phyloP scores from a whole-genome alignment of 1,140 invertebrate species.

The Heliconius hewitsoni region DNA sequence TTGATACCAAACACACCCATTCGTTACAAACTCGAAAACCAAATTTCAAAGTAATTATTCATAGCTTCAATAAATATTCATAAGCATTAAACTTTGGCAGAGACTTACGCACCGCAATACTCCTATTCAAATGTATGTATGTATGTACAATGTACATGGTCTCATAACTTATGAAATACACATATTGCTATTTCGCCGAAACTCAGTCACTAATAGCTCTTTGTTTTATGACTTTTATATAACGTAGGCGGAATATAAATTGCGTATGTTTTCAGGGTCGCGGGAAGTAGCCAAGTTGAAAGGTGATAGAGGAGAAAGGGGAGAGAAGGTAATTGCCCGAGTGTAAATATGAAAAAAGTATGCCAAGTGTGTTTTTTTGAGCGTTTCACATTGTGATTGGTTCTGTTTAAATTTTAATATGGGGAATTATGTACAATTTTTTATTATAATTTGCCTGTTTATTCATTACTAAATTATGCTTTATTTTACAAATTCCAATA shows the following conservation, averaged over 20 bases:
- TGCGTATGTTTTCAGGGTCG: conserved; percentile 54
- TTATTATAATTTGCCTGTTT: no score
- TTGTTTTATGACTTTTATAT: conserved; percentile 50
- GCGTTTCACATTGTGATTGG: background rate
- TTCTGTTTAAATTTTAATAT: background rate
- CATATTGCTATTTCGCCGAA: conserved; percentile 34
- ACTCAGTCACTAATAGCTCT: conserved; percentile 43
- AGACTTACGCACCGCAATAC: conserved; percentile 29
- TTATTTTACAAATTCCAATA: no score
- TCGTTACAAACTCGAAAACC: conserved; percentile 29
- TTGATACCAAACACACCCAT: conserved; percentile 19
- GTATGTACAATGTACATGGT: conserved; percentile 3
- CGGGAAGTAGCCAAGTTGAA: conserved; percentile 55
- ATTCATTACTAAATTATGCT: no score
- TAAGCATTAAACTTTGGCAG: conserved; percentile 37
- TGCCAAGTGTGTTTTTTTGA: background rate
- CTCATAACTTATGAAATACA: conserved; percentile 39
- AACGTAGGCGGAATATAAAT: conserved; percentile 57
- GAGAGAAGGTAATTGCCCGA: conserved; percentile 71
- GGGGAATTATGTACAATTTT: no score
- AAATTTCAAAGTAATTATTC: conserved; percentile 44
- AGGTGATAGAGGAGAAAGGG: conserved; percentile 63
- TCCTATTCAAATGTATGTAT: background rate
- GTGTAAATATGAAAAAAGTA: conserved; percentile 36
- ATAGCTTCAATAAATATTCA: conserved; percentile 38